These are phyloP conservation scores for Zoanthus sansibaricus DNA, from an alignment of 92 coral and sea anemone species.

Conservation along the genomic window DNA sequence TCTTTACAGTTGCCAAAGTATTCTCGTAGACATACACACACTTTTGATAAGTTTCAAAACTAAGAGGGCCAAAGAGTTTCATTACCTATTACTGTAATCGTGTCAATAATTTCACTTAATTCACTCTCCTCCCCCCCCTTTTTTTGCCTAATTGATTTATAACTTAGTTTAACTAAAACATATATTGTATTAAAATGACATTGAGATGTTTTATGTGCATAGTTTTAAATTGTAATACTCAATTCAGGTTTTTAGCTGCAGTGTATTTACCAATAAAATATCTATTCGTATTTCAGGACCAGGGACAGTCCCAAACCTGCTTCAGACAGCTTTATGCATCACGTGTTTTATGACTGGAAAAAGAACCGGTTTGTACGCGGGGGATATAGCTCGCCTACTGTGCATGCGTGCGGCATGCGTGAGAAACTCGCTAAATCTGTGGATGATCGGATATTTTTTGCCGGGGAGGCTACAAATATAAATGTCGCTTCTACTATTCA, in stretches of 20 bases:
- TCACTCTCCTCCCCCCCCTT: too few relatives aligned
- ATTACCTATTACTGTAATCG: too few relatives aligned
- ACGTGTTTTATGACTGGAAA: conserved; percentile 91
- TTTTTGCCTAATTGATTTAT: too few relatives aligned
- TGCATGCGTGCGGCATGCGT: conserved; percentile 76
- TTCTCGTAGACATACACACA: too few relatives aligned
- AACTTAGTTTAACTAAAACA: too few relatives aligned
- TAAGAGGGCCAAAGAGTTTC: too few relatives aligned
- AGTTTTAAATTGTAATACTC: too few relatives aligned
- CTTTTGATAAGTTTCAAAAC: too few relatives aligned
- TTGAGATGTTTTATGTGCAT: too few relatives aligned
- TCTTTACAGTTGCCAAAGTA: too few relatives aligned
- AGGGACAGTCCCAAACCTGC: conserved; percentile 70
- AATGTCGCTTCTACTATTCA: conserved; percentile 76
- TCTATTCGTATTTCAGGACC: conserved; percentile 48
- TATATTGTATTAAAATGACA: too few relatives aligned
- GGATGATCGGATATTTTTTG: conserved; percentile 79
- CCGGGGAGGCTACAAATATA: conserved; percentile 92
- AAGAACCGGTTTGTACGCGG: conserved; percentile 93
- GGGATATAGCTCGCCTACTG: conserved; percentile 93
- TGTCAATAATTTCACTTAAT: too few relatives aligned
- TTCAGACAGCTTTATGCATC: conserved; percentile 64
- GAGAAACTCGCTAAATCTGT: conserved; percentile 83
- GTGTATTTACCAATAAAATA: background rate
- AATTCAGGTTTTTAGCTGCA: background rate